Percentiles rank a stretch among this genome's conserved stretches.
Conservation (phyloP, 30 jellyfish, hydroid and myxozoan species). For the Chironex yamaguchii region DNA sequence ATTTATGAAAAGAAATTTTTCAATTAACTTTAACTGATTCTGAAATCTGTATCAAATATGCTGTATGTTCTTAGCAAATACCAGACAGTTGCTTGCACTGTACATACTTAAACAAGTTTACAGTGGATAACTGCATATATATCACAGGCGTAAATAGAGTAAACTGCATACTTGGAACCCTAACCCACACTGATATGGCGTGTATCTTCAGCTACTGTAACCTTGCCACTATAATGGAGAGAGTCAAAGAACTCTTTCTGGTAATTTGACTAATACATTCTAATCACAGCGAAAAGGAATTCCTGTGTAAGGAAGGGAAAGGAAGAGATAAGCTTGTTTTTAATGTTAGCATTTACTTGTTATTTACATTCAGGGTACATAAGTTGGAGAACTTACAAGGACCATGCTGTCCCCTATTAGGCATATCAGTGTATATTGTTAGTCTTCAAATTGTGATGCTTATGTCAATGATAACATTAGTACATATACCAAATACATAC, state of each 20-base stretch:
- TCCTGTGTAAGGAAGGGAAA: neutral
- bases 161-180: slow-evolving; percentile 62
- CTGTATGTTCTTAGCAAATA: too few species aligned
- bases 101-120: slow-evolving; percentile 41
- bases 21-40: too few species aligned
- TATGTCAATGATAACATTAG: neutral
- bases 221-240: neutral
- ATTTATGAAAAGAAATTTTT: too few species aligned
- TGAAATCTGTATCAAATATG: too few species aligned
- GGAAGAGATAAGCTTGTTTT: neutral
- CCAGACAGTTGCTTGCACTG: too few species aligned
- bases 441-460: neutral
- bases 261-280: slow-evolving; percentile 33
- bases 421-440: too few species aligned
- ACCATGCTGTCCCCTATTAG: too few species aligned
- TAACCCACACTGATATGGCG: slow-evolving; percentile 70
- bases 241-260: slow-evolving; percentile 22
- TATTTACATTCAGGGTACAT: too few species aligned
- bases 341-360: too few species aligned
- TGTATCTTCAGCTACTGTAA: slow-evolving; percentile 54
- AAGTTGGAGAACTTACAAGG: too few species aligned
- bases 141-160: slow-evolving; percentile 25
- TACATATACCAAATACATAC: neutral
- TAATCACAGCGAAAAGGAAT: neutral
- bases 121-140: slow-evolving; percentile 5